Percentiles rank a stretch among this genome's conserved stretches.
These are phyloP conservation scores for Graptemys geographica DNA, from an alignment of 2,797 vertebrate genomes.

Conservation along the genomic window DNA sequence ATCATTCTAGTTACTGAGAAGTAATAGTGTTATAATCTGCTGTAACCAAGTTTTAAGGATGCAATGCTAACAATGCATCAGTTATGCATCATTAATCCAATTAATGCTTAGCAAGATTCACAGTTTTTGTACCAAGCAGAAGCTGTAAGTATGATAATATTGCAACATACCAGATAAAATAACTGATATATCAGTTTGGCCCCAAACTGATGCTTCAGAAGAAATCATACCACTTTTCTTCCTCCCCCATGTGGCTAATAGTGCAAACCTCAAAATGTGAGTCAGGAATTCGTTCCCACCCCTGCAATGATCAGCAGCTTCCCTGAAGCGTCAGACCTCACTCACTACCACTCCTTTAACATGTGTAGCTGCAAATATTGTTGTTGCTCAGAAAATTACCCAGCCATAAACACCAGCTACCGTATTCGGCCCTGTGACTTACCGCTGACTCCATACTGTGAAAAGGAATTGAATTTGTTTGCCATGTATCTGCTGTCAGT, in stretches of 20 bases:
- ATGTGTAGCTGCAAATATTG: background rate
- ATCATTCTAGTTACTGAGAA: background rate
- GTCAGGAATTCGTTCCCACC: background rate
- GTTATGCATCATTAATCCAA: background rate
- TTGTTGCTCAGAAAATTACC: background rate
- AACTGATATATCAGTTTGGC: background rate
- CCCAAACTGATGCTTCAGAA: background rate
- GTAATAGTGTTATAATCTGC: background rate
- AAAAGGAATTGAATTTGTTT: background rate
- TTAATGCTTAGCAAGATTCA: background rate
- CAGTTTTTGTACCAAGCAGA: background rate
- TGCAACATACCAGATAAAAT: background rate
- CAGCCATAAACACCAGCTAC: background rate
- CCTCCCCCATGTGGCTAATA: background rate
- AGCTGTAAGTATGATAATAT: background rate
- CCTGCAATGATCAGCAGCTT: background rate
- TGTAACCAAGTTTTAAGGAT: background rate
- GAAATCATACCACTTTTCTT: background rate
- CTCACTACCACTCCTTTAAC: background rate
- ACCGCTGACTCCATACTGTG: background rate
- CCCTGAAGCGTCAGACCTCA: background rate
- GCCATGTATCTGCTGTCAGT: background rate
- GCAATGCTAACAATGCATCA: background rate
- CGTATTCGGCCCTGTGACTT: background rate
- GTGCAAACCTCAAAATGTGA: background rate